Evolutionary conservation across 2,113 vertebrate genomes (phyloP), one percentile per base, ranked within the genome.

Genomic region (Dromas ardeola): DNA sequence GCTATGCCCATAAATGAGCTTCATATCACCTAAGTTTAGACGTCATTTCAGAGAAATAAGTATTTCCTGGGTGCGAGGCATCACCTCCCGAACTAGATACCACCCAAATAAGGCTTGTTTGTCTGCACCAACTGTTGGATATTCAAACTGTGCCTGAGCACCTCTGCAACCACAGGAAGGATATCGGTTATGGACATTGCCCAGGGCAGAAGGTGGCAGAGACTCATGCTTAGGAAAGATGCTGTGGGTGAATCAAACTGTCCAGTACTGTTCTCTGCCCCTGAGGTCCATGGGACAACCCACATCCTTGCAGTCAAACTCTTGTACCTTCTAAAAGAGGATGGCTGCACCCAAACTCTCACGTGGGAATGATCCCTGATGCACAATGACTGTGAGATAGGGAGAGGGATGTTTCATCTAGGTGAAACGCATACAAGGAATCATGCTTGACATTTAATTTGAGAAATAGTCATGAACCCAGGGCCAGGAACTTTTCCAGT

Each of bases 111-210:
- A 43, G 5, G 63, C 32, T 11, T 15, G 15, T 25, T 74, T 73
- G 81, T 72, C 81, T 22, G 21, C n/a, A 3, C 34, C 6, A 38
- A 22, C 19, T n/a, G 9, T 9, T 81, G 79, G 53, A 52, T 40
- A 8, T 15, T 50, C 3, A 5, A 9, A 9, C 66, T 16, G 27
- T 36, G 21, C 32, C 10, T 20, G 62, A 86, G 50, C 56, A 83
- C 12, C 15, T 7, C 34, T n/a, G 36, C 4, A 10, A 11, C 52
- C 69, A 40, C 4, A 8, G 73, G 95, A 65, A 55, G 74, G 53
- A 43, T 65, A 26, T 58, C 0, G 0, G 42, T 13, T 23, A 42
- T 0, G 5, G 80, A 30, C 13, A 0, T 19, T 14, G n/a, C 8
- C 66, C 62, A 23, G 36, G 29, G 36, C 40, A 40, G 70, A 71